Base-by-base conservation (phyloP, 2,797 vertebrate genomes). In the Psittacula derbiana region DNA sequence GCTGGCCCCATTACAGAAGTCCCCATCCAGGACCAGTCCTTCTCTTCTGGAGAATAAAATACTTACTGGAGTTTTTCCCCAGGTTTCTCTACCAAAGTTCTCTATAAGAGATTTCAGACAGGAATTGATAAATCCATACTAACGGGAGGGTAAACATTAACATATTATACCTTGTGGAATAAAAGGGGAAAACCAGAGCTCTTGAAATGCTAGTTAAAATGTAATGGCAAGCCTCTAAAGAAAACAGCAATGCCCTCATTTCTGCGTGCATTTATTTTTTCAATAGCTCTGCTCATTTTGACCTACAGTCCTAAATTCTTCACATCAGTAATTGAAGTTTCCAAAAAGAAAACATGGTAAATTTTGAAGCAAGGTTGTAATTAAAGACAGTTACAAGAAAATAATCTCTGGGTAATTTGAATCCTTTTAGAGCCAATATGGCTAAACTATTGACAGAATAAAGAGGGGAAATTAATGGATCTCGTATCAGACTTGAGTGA, bases 121-220 rank as follows among this genome's bases (percentile, higher is more conserved):
- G 80, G 96, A 98, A 95, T 98, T 99, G 96, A 99, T 98, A 96
- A 99, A 98, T 41, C 98, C 98, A 17, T 98, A 98, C 98, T 98
- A 93, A 50, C 97, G 92, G 73, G 58, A 92, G 40, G 84, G 57
- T 96, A 96, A 82, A 92, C 4, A 46, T 84, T 55, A 92, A 64
- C 16, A 11, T 67, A 84, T 12, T 31, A 20, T 75, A 31, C 30
- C 18, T 86, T 55, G 33, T 6, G 33, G 86, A 91, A 79, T 82
- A 61, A 16, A 60, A 72, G 16, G 24, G 28, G 19, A 4, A 80
- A 79, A 89, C 21, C 25, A 92, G 80, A 92, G 13, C 8, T 87
- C 55, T 75, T 64, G 13, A 88, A 95, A 74, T 19, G 14, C 23
- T 87, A 78, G 75, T 80, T 81, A 66, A 88, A 83, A 57, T 1